These are phyloP conservation scores for Tetramorium parvispinum DNA, from an alignment of 1,140 invertebrate species.

Conservation along the genomic window DNA sequence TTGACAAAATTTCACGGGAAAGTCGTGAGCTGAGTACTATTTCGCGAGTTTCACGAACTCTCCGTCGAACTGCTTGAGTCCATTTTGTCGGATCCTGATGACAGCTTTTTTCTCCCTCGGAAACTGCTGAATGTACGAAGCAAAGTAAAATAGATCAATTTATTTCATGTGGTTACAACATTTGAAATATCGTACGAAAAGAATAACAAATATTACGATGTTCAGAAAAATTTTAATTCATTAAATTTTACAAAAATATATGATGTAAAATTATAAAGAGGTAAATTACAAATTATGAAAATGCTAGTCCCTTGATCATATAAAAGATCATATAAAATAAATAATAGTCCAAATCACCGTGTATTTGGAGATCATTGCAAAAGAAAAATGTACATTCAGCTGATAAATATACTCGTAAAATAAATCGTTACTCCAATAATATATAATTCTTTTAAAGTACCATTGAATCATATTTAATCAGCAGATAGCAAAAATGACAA, in stretches of 20 bases:
- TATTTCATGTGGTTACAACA: not conserved
- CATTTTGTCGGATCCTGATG: not conserved
- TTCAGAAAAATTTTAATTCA: not conserved
- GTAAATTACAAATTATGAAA: not conserved
- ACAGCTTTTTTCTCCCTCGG: not conserved
- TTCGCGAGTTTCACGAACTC: conserved; percentile 36
- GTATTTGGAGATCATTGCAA: not conserved
- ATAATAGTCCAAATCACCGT: not conserved
- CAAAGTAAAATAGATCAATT: not conserved
- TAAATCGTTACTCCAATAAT: conserved; percentile 24
- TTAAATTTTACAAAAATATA: conserved; percentile 33
- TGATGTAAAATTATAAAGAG: not conserved
- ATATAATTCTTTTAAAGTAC: not conserved
- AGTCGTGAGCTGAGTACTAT: conserved; percentile 27
- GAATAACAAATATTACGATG: not conserved
- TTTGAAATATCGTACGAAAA: not conserved
- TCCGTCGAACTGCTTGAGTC: not conserved
- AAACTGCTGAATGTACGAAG: not conserved
- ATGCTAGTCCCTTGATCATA: not conserved
- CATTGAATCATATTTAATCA: not conserved
- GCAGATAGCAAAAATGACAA: conserved; percentile 5
- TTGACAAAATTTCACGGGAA: conserved; percentile 49
- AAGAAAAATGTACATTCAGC: not conserved
- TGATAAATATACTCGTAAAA: conserved; percentile 2
- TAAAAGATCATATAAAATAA: not conserved